These are phyloP conservation scores for Reinhardtius hippoglossoides DNA, from an alignment of 2,113 vertebrate genomes.

Conservation along the genomic window DNA sequence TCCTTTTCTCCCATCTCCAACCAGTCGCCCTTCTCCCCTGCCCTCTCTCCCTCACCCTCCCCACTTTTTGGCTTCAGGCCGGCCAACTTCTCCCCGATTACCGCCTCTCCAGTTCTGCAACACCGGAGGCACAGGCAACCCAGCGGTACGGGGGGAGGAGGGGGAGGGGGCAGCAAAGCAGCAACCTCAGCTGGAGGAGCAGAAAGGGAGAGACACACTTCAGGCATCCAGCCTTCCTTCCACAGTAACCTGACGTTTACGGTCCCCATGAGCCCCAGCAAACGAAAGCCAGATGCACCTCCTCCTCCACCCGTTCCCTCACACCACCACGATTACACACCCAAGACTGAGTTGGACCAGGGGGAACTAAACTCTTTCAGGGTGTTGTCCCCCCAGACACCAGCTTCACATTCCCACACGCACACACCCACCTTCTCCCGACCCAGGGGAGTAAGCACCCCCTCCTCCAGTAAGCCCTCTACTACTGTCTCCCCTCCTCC, in stretches of 20 bases:
- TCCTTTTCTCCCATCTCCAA: constrained; percentile 92
- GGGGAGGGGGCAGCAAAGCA: constrained; percentile 79
- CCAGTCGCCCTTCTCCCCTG: constrained; percentile 92
- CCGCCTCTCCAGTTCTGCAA: constrained; percentile 85
- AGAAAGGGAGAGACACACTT: constrained; percentile 87
- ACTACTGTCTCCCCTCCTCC: constrained; percentile 81
- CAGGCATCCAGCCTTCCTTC: constrained; percentile 86
- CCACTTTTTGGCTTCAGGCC: constrained; percentile 92
- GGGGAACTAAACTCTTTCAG: constrained; percentile 81
- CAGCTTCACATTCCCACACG: constrained; percentile 81
- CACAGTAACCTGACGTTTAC: constrained; percentile 92
- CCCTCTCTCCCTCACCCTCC: constrained; percentile 90
- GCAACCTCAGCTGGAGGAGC: constrained; percentile 63
- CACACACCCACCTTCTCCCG: constrained; percentile 79
- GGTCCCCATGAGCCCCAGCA: constrained; percentile 91
- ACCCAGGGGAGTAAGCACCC: constrained; percentile 71
- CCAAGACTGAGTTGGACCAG: constrained; percentile 80
- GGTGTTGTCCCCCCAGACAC: constrained; percentile 85
- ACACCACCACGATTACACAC: constrained; percentile 80
- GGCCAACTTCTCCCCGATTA: constrained; percentile 92
- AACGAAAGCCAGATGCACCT: constrained; percentile 84
- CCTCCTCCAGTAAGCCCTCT: constrained; percentile 73
- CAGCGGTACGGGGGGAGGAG: constrained; percentile 83
- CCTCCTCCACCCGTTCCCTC: constrained; percentile 70
- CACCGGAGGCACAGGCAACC: constrained; percentile 85